Conservation (phyloP, 2,888 invertebrate species). For the Dyspetes luteomarginatus region DNA sequence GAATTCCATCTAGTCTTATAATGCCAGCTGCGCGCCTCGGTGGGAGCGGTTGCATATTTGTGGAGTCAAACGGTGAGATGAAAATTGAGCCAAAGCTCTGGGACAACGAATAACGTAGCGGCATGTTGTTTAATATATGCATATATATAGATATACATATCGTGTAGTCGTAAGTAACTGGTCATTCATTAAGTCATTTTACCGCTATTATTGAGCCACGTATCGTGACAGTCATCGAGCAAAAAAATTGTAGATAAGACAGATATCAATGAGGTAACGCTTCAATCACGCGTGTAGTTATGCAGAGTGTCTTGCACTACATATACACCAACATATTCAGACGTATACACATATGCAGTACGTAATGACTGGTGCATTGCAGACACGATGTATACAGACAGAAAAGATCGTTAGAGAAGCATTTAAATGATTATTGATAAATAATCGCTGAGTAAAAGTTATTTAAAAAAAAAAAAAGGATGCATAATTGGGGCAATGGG, state of each 20-base stretch:
- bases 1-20: conserved; percentile 15
- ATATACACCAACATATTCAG: neutral
- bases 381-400: conserved; percentile 35
- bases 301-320: conserved; percentile 16
- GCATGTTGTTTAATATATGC: neutral
- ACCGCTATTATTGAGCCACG: conserved; percentile 38
- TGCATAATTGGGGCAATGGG: neutral
- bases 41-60: conserved; percentile 40
- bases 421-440: neutral
- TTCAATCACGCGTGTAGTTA: conserved; percentile 48
- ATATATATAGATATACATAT: neutral
- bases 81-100: neutral
- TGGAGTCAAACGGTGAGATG: conserved; percentile 12
- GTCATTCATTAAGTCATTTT: conserved; percentile 53
- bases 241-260: conserved; percentile 54
- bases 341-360: neutral
- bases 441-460: neutral
- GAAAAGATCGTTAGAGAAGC: conserved; percentile 11
- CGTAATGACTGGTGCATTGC: conserved; percentile 57
- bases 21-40: neutral
- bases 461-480: neutral
- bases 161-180: conserved; percentile 8
- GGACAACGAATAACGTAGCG: neutral
- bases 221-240: conserved; percentile 33
- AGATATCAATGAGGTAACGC: conserved; percentile 56